Base-by-base conservation (phyloP, 2,113 vertebrate species). In the Oncorhynchus masou region DNA sequence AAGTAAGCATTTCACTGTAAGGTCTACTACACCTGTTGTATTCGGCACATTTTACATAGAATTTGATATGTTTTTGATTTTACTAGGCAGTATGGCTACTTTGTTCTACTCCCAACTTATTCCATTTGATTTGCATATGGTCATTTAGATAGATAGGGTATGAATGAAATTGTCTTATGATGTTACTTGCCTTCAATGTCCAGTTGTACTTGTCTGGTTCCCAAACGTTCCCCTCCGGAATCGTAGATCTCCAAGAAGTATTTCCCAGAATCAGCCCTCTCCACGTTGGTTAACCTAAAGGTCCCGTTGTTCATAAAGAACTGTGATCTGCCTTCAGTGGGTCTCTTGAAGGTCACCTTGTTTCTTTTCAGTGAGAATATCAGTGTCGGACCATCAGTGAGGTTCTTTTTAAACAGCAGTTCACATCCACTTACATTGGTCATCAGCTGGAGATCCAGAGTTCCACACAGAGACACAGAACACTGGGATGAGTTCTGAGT, bases 241-340 rank as follows among this genome's bases (percentile, higher is more conserved):
- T 49, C 0, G 78, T 48, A 79, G 22, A 80, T n/a, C 0, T 83
- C 59, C 3, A 86, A 0, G 0, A 0, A 49, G 78, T 91, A 92
- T 39, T 2, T 45, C 11, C 86, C 89, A 0, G 87, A 77, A 74
- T 92, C 88, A 12, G 4, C 76, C 74, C 0, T 73, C 74, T 66
- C 25, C 76, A 79, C 4, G 0, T 80, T 51, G n/a, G 29, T 74
- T 74, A 90, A 78, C 75, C 64, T 74, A 3, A 92, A 1, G 1
- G 87, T 91, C 16, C 85, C 81, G 0, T 79, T 91, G 8, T 29
- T 13, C 20, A 83, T 68, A 69, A 84, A 84, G 31, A 88, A 87
- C 2, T 69, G 3, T 0, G 54, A 60, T 74, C 84, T 81, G 54
- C 80, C 76, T 54, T 0, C 75, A 0, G 77, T 79, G 5, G 5